phyloP scores from a whole-genome alignment of 1,140 invertebrate species.

The Drosophila auraria region DNA sequence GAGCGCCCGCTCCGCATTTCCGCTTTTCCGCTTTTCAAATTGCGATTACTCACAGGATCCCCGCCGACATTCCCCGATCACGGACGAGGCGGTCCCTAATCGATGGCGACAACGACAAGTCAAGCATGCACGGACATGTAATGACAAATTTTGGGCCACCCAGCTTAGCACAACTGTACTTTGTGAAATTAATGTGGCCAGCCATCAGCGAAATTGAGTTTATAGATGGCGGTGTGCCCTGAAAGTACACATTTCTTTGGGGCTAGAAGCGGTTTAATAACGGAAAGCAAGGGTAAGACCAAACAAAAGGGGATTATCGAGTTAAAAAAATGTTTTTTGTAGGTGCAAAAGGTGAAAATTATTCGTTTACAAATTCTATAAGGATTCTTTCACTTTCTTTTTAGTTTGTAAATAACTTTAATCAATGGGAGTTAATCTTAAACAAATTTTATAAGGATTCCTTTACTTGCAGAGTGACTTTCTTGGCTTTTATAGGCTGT shows the following conservation, averaged over 20 bases:
- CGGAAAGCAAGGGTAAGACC: not conserved
- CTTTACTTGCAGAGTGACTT: no score
- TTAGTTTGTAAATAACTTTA: no score
- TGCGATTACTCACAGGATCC: constrained; percentile 48
- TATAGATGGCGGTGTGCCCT: not conserved
- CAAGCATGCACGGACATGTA: constrained; percentile 44
- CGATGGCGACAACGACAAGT: constrained; percentile 54
- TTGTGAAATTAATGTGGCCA: not conserved
- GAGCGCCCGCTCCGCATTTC: constrained; percentile 27
- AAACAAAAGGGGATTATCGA: not conserved
- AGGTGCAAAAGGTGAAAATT: no score
- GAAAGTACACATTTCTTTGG: not conserved
- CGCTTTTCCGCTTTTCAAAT: constrained; percentile 48
- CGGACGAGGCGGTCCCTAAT: constrained; percentile 29
- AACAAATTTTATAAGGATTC: no score
- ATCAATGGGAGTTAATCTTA: no score
- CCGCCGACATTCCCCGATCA: not conserved
- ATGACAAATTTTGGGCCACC: constrained; percentile 39
- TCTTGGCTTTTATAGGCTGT: no score
- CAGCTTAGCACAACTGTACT: constrained; percentile 30
- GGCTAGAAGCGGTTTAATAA: not conserved
- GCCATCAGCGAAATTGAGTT: not conserved
- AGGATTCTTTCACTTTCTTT: no score
- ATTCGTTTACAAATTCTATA: no score
- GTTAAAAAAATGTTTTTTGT: no score